Conservation (phyloP, 2,113 vertebrate species). For the Herpailurus yagouaroundi region DNA sequence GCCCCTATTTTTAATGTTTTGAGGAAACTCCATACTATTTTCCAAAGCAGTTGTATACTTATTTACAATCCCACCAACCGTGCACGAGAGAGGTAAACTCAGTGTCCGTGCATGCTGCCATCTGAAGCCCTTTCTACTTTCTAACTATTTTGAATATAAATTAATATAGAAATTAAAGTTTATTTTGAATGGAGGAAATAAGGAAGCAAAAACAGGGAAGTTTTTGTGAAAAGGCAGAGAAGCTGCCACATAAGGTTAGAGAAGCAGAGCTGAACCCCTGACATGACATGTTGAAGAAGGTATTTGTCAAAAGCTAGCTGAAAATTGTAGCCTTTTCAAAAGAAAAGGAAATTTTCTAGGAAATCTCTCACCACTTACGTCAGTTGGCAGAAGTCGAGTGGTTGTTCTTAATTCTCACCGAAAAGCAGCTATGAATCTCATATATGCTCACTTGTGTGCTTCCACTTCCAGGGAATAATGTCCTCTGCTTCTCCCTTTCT, state of each 20-base stretch:
- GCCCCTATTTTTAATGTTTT: neutral
- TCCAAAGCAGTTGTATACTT: neutral
- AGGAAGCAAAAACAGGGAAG: neutral
- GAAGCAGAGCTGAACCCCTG: neutral
- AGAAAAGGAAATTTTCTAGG: neutral
- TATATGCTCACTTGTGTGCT: slow-evolving; percentile 12
- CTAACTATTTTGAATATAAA: neutral
- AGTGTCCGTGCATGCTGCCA: neutral
- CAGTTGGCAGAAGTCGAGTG: neutral
- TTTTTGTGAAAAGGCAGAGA: neutral
- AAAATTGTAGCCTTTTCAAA: slow-evolving; percentile 13
- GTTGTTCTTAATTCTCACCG: neutral
- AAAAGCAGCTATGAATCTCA: neutral
- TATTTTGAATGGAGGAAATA: neutral
- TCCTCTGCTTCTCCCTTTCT: neutral
- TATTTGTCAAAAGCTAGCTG: slow-evolving; percentile 39
- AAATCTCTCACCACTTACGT: neutral
- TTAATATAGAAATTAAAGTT: neutral
- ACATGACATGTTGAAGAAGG: neutral
- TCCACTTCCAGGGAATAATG: slow-evolving; percentile 5
- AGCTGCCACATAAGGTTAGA: neutral
- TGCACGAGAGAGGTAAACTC: neutral
- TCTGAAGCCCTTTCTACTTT: neutral
- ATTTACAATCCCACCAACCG: neutral
- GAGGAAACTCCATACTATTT: neutral